phyloP scores from a whole-genome alignment of 2,797 vertebrate genomes.

The Bufotes viridis region DNA sequence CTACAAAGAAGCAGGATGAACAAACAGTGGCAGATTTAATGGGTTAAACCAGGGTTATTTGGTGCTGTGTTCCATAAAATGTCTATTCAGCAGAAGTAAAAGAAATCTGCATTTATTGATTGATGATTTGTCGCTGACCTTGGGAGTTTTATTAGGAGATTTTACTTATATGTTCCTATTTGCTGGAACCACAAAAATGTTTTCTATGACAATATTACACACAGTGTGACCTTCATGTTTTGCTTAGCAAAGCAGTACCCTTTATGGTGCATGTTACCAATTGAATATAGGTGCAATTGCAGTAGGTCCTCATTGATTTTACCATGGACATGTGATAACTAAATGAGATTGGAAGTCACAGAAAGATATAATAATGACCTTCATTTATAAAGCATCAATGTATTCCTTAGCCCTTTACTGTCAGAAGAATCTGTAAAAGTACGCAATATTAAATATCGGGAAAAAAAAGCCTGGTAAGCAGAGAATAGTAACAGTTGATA shows the following conservation, averaged over 20 bases:
- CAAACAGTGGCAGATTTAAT: conserved; percentile 30
- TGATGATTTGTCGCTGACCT: conserved; percentile 22
- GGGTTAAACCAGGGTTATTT: conserved; percentile 43
- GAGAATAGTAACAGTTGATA: no score
- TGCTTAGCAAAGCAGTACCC: conserved; percentile 1
- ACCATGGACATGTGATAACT: not conserved
- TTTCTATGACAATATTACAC: not conserved
- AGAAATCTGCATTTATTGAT: conserved; percentile 46
- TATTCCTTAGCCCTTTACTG: not conserved
- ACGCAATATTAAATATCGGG: not conserved
- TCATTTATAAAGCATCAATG: not conserved
- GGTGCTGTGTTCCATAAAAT: conserved; percentile 26
- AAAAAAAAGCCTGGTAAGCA: not conserved
- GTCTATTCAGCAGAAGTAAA: conserved; percentile 34
- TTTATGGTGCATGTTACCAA: conserved; percentile 8
- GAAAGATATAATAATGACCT: not conserved
- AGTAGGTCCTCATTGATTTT: not conserved
- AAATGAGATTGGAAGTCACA: not conserved
- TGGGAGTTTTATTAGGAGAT: conserved; percentile 26
- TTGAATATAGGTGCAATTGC: not conserved
- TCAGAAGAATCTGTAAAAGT: not conserved
- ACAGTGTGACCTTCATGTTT: conserved; percentile 21
- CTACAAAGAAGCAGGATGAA: conserved; percentile 25
- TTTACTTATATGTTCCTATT: conserved; percentile 4
- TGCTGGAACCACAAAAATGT: not conserved